phyloP scores from a whole-genome alignment of 1,140 invertebrate genomes.

The Caenorhabditis elegans region WBcel235 BX284603.4:7631501-7632000 shows the following conservation, averaged over 20 bases:
- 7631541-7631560: too few relatives aligned
- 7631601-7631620: too few relatives aligned
- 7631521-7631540: too few relatives aligned
- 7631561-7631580: too few relatives aligned
- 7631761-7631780: conserved; percentile 43
- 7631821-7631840: neutral
- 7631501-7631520: neutral
- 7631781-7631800: neutral
- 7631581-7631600: too few relatives aligned
- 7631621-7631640: too few relatives aligned
- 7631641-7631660: too few relatives aligned
- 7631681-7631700: neutral
- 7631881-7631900: conserved; percentile 29
- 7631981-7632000: conserved; percentile 49
- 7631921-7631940: conserved; percentile 59
- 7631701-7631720: neutral
- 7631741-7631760: neutral
- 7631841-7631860: neutral
- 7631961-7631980: conserved; percentile 57
- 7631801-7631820: neutral
- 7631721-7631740: neutral
- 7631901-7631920: conserved; percentile 55
- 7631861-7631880: neutral
- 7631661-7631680: too few relatives aligned
- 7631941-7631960: conserved; percentile 52